A percentile compares a stretch with the other conserved stretches of the same genome.
Conservation (phyloP, 2,888 invertebrate genomes). For the Meiosimyza platycephala region DNA sequence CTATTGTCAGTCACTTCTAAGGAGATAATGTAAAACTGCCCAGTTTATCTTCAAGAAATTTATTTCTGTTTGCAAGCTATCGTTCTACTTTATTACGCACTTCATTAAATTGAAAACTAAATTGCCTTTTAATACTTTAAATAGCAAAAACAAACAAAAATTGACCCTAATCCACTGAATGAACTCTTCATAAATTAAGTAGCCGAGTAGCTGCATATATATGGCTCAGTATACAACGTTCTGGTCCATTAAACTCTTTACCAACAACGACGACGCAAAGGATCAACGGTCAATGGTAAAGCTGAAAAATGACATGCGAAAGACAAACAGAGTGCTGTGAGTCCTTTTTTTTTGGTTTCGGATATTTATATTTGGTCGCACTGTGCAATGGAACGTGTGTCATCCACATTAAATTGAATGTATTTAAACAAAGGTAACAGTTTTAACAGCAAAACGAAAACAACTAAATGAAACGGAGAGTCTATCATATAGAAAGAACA, state of each 20-base stretch:
- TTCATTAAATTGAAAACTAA: constrained; percentile 30
- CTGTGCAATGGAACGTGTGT: constrained; percentile 36
- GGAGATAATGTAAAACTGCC: too few relatives aligned
- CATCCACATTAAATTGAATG: constrained; percentile 36
- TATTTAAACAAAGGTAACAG: constrained; percentile 38
- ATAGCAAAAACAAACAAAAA: constrained; percentile 10
- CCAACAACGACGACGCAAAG: constrained; percentile 10
- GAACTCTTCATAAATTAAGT: constrained; percentile 14
- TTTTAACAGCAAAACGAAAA: constrained; percentile 34
- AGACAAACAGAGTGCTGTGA: background rate
- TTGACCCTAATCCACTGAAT: constrained; percentile 28
- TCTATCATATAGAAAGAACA: constrained; percentile 6
- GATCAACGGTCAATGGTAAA: constrained; percentile 19
- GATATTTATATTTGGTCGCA: background rate
- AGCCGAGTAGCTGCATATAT: background rate
- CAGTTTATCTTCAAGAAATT: too few relatives aligned
- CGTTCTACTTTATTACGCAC: constrained; percentile 15
- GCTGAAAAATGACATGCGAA: constrained; percentile 13
- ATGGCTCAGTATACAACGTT: constrained; percentile 37
- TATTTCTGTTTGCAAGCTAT: background rate
- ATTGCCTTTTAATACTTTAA: constrained; percentile 17
- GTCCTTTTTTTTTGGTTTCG: background rate
- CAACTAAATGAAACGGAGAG: background rate
- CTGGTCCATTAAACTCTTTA: constrained; percentile 53
- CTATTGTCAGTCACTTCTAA: too few relatives aligned